Evolutionary conservation across 2,113 vertebrate species (phyloP), one percentile per base, ranked within the genome.

Genomic region (Coreoperca whiteheadi): DNA sequence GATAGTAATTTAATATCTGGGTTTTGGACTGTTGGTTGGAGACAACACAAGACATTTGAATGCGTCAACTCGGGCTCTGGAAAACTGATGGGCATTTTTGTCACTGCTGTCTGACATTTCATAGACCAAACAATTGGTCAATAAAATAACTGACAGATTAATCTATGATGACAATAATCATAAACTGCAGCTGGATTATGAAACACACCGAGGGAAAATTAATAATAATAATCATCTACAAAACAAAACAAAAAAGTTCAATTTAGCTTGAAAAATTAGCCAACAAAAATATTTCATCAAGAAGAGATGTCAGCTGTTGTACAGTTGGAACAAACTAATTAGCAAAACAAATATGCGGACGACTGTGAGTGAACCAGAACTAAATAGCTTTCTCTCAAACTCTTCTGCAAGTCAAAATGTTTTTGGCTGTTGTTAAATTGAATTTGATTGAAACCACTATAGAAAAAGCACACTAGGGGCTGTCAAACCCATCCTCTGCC

Each of bases 401-500:
- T 54, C 23, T 66, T 74, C 56, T 60, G 28, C 4, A 43, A 88
- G 46, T 73, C 51, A 37, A 84, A 82, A 70, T 79, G 65, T 51
- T 76, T 75, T 65, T 30, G 48, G 41, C 71, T n/a, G 51, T 67
- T 83, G 61, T 79, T 51, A 64, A 59, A 79, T 37, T 61, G 46
- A 79, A 67, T 86, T 83, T 87, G 65, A 87, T 74, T 88, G 77
- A 82, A 90, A 80, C 51, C 0, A 4, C 77, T 2, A 8, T 12
- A 48, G 43, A 53, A 37, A n/a, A 8, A 50, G 61, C 34, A 88
- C 80, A 91, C 82, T 37, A 41, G 80, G 37, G 25, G 57, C 84
- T 87, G 90, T 92, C 89, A 88, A 83, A 86, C 5, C 18, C 65
- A 28, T 81, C 63, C 4, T 39, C 59, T 64, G 54, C 56, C 85